These are phyloP conservation scores for Mylabris phalerata DNA, from an alignment of 1,140 invertebrate species.

Conservation along the genomic window DNA sequence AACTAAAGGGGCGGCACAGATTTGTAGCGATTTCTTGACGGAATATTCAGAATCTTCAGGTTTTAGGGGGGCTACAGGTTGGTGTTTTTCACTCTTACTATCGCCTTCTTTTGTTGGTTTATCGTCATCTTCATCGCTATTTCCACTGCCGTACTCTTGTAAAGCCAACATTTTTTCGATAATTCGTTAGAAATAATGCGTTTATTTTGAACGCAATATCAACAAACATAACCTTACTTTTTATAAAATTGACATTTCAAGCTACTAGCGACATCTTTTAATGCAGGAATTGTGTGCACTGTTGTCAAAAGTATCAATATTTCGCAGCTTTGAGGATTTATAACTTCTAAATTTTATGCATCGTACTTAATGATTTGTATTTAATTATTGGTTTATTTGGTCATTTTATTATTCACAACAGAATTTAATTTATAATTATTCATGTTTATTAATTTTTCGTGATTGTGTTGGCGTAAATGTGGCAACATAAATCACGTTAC, in stretches of 20 bases:
- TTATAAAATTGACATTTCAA: not conserved
- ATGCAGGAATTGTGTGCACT: too few species aligned
- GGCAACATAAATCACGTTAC: not conserved
- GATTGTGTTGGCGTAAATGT: not conserved
- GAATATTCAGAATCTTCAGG: conserved; percentile 39
- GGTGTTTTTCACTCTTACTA: too few species aligned
- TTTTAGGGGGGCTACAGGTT: conserved; percentile 40
- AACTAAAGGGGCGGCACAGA: conserved; percentile 75
- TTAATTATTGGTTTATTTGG: too few species aligned
- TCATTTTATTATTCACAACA: too few species aligned
- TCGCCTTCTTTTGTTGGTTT: conserved; percentile 34
- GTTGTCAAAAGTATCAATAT: too few species aligned
- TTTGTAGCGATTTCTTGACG: conserved; percentile 49
- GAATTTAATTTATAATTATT: too few species aligned
- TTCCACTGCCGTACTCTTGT: conserved; percentile 51
- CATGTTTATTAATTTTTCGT: too few species aligned
- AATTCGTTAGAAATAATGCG: not conserved
- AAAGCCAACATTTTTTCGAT: conserved; percentile 50
- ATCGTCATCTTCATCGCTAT: conserved; percentile 35
- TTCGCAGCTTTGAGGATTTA: too few species aligned
- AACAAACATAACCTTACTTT: not conserved
- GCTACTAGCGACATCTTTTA: not conserved
- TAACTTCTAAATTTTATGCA: too few species aligned
- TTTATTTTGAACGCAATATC: not conserved
- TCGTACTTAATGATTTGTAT: too few species aligned